Evolutionary conservation across 2,797 vertebrate genomes (phyloP).

Genomic region (Fundulus diaphanus): DNA sequence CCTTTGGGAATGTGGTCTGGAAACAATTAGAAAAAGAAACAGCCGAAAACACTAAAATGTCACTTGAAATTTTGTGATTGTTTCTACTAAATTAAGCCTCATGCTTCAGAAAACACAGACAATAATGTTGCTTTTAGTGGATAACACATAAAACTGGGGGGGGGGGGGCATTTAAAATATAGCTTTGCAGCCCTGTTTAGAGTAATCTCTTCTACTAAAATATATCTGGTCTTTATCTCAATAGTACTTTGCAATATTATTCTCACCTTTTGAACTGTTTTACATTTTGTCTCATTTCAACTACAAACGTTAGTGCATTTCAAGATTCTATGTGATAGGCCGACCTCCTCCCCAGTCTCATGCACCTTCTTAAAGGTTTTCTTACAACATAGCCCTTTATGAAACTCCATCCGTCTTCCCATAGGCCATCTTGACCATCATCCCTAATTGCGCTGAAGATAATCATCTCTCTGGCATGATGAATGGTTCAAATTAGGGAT

Average conservation of each 20-base stretch:
- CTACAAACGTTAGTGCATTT: background rate
- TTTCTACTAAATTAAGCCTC: constrained; percentile 8
- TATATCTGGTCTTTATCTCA: background rate
- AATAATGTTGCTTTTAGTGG: background rate
- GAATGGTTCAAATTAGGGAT: background rate
- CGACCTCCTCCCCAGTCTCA: background rate
- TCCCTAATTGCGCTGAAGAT: background rate
- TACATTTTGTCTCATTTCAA: background rate
- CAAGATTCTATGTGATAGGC: background rate
- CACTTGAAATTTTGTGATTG: background rate
- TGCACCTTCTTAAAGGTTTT: background rate
- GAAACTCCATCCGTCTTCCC: background rate
- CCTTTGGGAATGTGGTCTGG: background rate
- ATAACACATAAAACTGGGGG: background rate
- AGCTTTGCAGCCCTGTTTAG: background rate
- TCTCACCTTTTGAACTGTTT: background rate
- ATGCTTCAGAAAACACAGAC: background rate
- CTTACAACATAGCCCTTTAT: background rate
- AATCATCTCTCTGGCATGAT: background rate
- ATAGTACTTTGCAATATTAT: background rate
- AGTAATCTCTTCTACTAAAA: background rate
- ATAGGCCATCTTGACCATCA: background rate
- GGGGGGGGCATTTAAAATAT: too few relatives aligned
- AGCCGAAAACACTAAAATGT: background rate
- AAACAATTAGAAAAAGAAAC: background rate